A percentile compares a stretch with the other conserved stretches of the same genome.
These are phyloP conservation scores for Pteropus rufus DNA, from an alignment of 2,797 vertebrate species.

Conservation along the genomic window DNA sequence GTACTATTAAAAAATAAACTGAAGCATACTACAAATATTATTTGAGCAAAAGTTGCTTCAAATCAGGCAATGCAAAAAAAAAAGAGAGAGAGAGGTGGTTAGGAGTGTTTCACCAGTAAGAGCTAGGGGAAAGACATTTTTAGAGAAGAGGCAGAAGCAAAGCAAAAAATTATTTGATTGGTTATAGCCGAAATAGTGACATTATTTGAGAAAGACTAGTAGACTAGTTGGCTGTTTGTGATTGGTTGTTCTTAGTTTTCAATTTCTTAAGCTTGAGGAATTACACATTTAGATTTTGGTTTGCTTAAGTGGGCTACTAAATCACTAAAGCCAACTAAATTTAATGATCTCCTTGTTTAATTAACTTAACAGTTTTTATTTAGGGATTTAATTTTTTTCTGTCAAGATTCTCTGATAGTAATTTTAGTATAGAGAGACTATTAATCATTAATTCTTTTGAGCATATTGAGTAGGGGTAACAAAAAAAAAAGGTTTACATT, in stretches of 20 bases:
- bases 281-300: neutral
- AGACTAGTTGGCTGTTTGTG: neutral
- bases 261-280: neutral
- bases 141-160: no score
- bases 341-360: neutral
- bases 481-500: neutral
- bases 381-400: neutral
- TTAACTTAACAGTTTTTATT: neutral
- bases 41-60: neutral
- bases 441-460: neutral
- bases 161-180: no score
- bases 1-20: neutral
- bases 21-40: neutral
- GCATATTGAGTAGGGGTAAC: neutral
- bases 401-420: neutral
- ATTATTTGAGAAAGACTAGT: neutral
- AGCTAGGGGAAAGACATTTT: neutral
- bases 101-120: neutral
- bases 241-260: neutral
- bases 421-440: neutral
- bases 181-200: neutral
- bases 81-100: neutral
- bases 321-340: no score
- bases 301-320: neutral
- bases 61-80: neutral